Evolutionary conservation across 2,113 vertebrate genomes (phyloP), one percentile per base, ranked within the genome.

Genomic region (Chloebia gouldiae): DNA sequence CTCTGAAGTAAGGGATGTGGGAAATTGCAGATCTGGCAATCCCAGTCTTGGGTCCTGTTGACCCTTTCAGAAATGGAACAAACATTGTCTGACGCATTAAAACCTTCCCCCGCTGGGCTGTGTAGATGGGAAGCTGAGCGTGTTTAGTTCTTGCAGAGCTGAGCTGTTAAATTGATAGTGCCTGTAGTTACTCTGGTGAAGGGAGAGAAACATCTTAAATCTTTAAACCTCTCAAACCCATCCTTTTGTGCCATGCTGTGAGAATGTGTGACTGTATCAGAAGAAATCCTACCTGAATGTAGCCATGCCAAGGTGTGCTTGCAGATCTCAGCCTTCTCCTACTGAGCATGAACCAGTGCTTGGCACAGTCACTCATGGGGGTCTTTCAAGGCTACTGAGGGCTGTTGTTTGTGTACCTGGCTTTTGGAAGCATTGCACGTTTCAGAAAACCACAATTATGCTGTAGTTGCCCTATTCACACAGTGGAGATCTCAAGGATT

Each of bases 61-160:
- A 97, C 89, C 94, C 79, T 86, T 94, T 92, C 28, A 84, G 28
- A 95, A 93, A 72, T 65, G 90, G 87, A 93, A 92, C 83, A 90
- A 93, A 81, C 63, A 75, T 66, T 6, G 8, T 81, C 81, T 96
- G 94, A 73, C 0, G 4, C 12, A 57, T 86, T 95, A 94, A 97
- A 95, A 44, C 63, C 71, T 93, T 69, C 33, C 15, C 27, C 76
- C 45, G 10, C 90, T 56, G 92, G 93, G 81, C 82, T 44, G 30
- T 22, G 57, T 61, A 19, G 75, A 91, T 44, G 57, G 71, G 53
- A 77, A 86, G 92, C 75, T 92, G 85, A 95, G 85, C 1, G 0
- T 73, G 56, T 84, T 82, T 63, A 39, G 84, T 50, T 95, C 82
- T 88, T 63, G 76, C 80, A 66, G 88, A 86, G 76, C 33, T 64